Percentiles rank a stretch among this genome's conserved stretches.
Conservation (phyloP, 1,140 invertebrate genomes). For the Drosophila tropicalis region DNA sequence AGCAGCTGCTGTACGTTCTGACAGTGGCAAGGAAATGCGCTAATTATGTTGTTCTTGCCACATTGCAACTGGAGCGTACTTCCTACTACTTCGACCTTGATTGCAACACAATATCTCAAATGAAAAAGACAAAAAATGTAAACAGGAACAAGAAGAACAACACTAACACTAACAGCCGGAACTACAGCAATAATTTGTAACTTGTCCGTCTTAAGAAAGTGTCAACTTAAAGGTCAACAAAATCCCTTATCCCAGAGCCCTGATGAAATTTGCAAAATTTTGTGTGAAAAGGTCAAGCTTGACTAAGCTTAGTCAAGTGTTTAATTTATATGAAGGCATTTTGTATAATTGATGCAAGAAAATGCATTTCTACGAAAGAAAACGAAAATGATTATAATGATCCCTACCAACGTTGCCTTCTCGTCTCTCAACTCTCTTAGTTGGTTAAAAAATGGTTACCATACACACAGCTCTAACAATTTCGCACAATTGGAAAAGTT, state of each 20-base stretch:
- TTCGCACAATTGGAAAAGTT: too few species aligned
- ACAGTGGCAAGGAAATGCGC: constrained; percentile 68
- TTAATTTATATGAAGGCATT: background rate
- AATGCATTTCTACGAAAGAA: too few species aligned
- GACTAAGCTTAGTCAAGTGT: background rate
- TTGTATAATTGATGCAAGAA: background rate
- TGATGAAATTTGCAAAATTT: background rate
- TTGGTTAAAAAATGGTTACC: too few species aligned
- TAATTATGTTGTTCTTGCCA: constrained; percentile 68
- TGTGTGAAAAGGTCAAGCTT: background rate
- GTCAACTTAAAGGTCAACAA: background rate
- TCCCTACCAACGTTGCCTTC: too few species aligned
- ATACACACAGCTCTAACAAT: too few species aligned
- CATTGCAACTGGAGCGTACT: constrained; percentile 23
- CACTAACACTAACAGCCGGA: constrained; percentile 22
- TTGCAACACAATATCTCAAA: constrained; percentile 35
- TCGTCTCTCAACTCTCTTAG: too few species aligned
- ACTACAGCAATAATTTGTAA: constrained; percentile 9
- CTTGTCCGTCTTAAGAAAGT: background rate
- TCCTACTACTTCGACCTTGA: constrained; percentile 56
- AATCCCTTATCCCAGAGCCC: background rate
- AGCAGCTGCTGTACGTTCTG: constrained; percentile 46
- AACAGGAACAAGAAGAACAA: constrained; percentile 30
- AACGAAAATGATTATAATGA: too few species aligned
- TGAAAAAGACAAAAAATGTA: constrained; percentile 32